Evolutionary conservation across 2,113 vertebrate genomes (phyloP).

Genomic region (Poeciliopsis prolifica): DNA sequence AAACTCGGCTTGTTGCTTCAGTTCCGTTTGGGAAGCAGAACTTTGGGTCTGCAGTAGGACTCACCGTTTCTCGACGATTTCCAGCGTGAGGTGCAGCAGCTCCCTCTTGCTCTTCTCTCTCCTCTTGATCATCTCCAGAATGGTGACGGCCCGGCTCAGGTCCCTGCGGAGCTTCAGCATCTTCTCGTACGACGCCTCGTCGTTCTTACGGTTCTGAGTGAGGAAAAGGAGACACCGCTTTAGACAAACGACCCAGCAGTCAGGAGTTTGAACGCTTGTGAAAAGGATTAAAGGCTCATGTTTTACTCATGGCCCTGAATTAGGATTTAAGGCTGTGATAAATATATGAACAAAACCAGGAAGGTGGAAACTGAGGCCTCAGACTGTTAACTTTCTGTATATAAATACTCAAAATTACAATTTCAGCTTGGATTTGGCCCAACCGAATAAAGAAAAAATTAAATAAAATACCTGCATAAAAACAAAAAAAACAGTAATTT

Average conservation of each 20-base stretch:
- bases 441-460: no score
- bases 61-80: conserved; percentile 98
- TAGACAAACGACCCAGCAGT: background rate
- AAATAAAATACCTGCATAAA: no score
- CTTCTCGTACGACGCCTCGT: conserved; percentile 98
- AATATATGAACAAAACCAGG: no score
- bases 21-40: rapidly evolving
- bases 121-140: conserved; percentile 98
- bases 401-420: no score
- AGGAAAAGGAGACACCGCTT: background rate
- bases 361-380: no score
- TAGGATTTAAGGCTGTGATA: no score
- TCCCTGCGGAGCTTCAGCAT: conserved; percentile 98
- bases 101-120: conserved; percentile 98
- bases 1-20: background rate
- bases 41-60: background rate
- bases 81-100: conserved; percentile 96
- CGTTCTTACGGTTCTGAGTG: conserved; percentile 96
- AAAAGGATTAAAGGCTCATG: background rate
- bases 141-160: conserved; percentile 96
- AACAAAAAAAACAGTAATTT: no score
- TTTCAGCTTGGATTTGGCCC: no score
- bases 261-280: background rate
- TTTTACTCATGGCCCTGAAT: no score
- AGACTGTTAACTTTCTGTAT: no score